These are phyloP conservation scores for Nasua narica DNA, from an alignment of 2,797 vertebrate genomes.

Conservation along the genomic window DNA sequence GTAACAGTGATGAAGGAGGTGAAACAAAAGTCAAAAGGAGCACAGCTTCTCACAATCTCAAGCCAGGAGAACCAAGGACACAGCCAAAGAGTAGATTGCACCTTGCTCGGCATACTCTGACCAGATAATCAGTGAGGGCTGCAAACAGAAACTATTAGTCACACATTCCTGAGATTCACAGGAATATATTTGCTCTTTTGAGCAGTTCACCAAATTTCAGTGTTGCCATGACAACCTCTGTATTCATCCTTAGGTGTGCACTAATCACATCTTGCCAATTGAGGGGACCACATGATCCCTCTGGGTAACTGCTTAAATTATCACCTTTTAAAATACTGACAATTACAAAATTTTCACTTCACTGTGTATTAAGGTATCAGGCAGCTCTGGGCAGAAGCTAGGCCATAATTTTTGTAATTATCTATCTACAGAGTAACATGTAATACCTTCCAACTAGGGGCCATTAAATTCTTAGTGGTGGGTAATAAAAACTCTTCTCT, in stretches of 20 bases:
- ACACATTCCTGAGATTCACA: neutral
- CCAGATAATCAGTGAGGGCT: neutral
- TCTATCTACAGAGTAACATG: constrained; percentile 48
- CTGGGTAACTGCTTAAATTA: constrained; percentile 66
- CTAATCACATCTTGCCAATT: constrained; percentile 25
- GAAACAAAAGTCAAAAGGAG: neutral
- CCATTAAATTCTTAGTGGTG: constrained; percentile 41
- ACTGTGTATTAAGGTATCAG: constrained; percentile 59
- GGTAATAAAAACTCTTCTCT: neutral
- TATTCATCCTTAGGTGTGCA: constrained; percentile 44
- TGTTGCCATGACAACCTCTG: constrained; percentile 59
- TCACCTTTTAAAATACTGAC: constrained; percentile 67
- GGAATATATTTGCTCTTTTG: constrained; percentile 9
- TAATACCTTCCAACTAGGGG: constrained; percentile 19
- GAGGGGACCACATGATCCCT: constrained; percentile 35
- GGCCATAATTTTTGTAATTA: constrained; percentile 74
- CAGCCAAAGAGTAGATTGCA: neutral
- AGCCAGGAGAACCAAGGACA: neutral
- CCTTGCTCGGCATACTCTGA: neutral
- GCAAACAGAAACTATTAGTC: neutral
- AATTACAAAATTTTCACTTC: constrained; percentile 72
- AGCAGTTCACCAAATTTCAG: constrained; percentile 26
- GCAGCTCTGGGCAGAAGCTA: constrained; percentile 45
- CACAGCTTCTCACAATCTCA: neutral
- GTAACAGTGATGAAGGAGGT: neutral